Evolutionary conservation across 2,888 invertebrate genomes (phyloP), one percentile per base, ranked within the genome.

Genomic region (Acleris laterana): DNA sequence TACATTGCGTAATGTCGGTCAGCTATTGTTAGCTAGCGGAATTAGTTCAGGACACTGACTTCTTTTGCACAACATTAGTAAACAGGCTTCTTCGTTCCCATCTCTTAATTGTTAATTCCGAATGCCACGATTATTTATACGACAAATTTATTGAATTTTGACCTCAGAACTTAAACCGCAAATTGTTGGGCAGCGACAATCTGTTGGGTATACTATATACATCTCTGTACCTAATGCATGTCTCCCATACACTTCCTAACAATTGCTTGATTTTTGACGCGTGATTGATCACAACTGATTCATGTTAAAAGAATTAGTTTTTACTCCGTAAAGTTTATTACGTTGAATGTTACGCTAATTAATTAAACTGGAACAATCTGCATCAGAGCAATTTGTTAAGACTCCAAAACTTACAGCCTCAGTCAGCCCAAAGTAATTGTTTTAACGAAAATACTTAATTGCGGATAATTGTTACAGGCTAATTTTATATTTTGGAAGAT

Each of bases 371-470:
- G 75, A 76, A 74, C 70, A 72, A 69, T 71, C 68, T 73, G 71
- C 72, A 69, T 69, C 66, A 63, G 49, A 63, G 68, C 68, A 72
- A 76, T 76, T 74, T 72, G 70, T 74, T 69, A 69, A 63, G 65
- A 68, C 69, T 61, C 69, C 65, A 74, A 68, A 79, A 85, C 71
- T 84, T 85, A 87, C 83, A 70, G 72, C 80, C 71, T 58, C 68
- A 74, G 75, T 83, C 75, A 72, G 69, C 69, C 68, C 67, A 84
- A 86, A 87, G 81, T 88, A 88, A 88, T 89, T 89, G 85, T 84
- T 84, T 79, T 80, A 75, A 76, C 77, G 75, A 81, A 83, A 84
- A 75, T 72, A 77, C 72, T 77, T 80, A 81, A 80, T 79, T 81
- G 76, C 58, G 70, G 74, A 72, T 79, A 83, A 81, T 84, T 75